Evolutionary conservation across 2,797 vertebrate genomes (phyloP).

Genomic region (Aeoliscus strigatus): DNA sequence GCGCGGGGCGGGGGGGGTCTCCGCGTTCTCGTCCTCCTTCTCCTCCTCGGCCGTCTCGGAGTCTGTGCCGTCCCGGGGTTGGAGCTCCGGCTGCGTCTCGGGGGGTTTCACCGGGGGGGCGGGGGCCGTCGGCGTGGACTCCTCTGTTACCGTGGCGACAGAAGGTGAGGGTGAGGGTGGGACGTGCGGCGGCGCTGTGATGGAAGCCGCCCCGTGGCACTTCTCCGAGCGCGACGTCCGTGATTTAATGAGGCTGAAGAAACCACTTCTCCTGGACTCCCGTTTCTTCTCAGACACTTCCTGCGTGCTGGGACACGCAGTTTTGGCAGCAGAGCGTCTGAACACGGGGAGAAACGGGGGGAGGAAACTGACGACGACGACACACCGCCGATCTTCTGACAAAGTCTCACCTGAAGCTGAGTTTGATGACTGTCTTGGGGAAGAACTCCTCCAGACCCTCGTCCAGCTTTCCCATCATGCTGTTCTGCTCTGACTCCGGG

Average conservation of each 20-base stretch:
- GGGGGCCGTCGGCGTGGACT: slow-evolving; percentile 50
- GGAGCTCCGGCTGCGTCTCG: slow-evolving; percentile 21
- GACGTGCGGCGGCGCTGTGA: neutral
- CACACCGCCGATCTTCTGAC: too few relatives aligned
- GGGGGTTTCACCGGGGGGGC: slow-evolving; percentile 48
- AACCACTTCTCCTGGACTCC: slow-evolving; percentile 87
- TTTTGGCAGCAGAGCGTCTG: slow-evolving; percentile 72
- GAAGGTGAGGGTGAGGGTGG: slow-evolving; percentile 1
- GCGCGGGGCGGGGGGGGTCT: slow-evolving; percentile 53
- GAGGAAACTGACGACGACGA: too few relatives aligned
- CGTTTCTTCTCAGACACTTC: slow-evolving; percentile 79
- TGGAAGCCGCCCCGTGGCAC: slow-evolving; percentile 58
- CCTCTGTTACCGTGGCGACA: slow-evolving; percentile 59
- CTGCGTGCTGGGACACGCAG: slow-evolving; percentile 42
- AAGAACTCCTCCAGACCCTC: slow-evolving; percentile 97
- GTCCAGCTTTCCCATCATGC: slow-evolving; percentile 84
- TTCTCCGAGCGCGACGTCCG: slow-evolving; percentile 81
- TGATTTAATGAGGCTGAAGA: slow-evolving; percentile 90
- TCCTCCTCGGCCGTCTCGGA: slow-evolving; percentile 55
- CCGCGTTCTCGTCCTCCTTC: slow-evolving; percentile 14
- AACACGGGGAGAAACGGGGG: neutral
- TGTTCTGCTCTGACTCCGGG: slow-evolving; percentile 78
- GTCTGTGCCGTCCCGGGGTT: slow-evolving; percentile 40
- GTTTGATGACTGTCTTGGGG: slow-evolving; percentile 86
- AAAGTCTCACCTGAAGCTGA: slow-evolving; percentile 81